phyloP scores from a whole-genome alignment of 1,140 invertebrate species.

The Manduca sexta region DNA sequence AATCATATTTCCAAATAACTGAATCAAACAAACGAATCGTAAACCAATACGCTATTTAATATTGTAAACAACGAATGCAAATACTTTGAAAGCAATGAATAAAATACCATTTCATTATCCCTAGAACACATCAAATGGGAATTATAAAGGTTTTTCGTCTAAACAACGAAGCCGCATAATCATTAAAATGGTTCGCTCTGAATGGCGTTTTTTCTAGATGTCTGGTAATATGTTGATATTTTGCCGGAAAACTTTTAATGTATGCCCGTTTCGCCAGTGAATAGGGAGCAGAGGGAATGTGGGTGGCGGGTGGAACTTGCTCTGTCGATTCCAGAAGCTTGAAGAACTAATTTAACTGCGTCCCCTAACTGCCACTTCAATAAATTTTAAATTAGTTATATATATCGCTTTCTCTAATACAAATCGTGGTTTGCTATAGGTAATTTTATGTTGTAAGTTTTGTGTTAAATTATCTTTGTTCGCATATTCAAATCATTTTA shows the following conservation, averaged over 20 bases:
- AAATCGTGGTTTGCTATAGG: neutral
- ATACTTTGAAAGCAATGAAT: too few relatives aligned
- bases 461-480: too few relatives aligned
- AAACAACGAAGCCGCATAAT: neutral
- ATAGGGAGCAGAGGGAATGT: conserved; percentile 24
- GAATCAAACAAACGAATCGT: too few relatives aligned
- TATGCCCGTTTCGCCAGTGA: conserved; percentile 49
- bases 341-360: conserved; percentile 69
- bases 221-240: conserved; percentile 38
- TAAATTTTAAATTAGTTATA: conserved; percentile 54
- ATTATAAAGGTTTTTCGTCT: too few relatives aligned
- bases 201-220: conserved; percentile 18
- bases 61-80: too few relatives aligned
- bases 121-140: too few relatives aligned
- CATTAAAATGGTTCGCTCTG: neutral
- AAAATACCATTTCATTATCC: too few relatives aligned
- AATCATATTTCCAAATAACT: too few relatives aligned
- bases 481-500: too few relatives aligned
- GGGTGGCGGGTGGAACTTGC: conserved; percentile 41
- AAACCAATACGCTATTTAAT: too few relatives aligned
- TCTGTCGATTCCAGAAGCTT: conserved; percentile 60
- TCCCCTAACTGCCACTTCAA: conserved; percentile 58
- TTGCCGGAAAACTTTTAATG: conserved; percentile 59
- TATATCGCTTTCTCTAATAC: conserved; percentile 29
- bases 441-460: too few relatives aligned